Percentiles rank a stretch among this genome's conserved stretches.
Evolutionary conservation across 2,888 invertebrate genomes (phyloP).

Genomic region (Hirtodrosophila alboralis): DNA sequence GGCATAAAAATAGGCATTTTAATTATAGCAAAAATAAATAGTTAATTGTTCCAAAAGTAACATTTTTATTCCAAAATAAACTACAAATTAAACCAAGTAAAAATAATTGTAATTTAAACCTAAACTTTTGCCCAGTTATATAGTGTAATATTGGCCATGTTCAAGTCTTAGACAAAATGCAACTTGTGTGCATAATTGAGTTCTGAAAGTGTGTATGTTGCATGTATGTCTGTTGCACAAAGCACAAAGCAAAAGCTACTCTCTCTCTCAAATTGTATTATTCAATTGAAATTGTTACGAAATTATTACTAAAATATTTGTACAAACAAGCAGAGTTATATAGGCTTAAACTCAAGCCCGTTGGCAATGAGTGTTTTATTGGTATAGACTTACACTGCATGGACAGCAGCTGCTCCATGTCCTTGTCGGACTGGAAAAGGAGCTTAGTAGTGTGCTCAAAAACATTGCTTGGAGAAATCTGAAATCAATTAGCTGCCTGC

Average conservation of each 20-base stretch:
- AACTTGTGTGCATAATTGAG: constrained; percentile 54
- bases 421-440: constrained; percentile 8
- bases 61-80: too few relatives aligned
- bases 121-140: not conserved
- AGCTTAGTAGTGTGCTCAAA: constrained; percentile 34
- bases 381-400: constrained; percentile 10
- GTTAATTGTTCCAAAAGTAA: too few relatives aligned
- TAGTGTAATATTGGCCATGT: constrained; percentile 16
- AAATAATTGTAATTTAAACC: not conserved
- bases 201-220: constrained; percentile 21
- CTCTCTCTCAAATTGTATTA: constrained; percentile 59
- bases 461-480: constrained; percentile 21
- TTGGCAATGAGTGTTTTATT: constrained; percentile 12
- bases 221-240: constrained; percentile 7
- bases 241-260: constrained; percentile 20
- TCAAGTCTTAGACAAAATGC: constrained; percentile 25
- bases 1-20: too few relatives aligned
- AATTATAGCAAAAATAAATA: too few relatives aligned
- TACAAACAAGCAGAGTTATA: constrained; percentile 22
- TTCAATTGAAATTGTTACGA: constrained; percentile 69
- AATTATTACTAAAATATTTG: constrained; percentile 63
- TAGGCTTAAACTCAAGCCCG: not conserved
- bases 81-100: too few relatives aligned
- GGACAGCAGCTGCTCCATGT: constrained; percentile 30
- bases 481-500: constrained; percentile 50